Conservation (phyloP, 2,888 invertebrate genomes). For the Diplolepis rosae region DNA sequence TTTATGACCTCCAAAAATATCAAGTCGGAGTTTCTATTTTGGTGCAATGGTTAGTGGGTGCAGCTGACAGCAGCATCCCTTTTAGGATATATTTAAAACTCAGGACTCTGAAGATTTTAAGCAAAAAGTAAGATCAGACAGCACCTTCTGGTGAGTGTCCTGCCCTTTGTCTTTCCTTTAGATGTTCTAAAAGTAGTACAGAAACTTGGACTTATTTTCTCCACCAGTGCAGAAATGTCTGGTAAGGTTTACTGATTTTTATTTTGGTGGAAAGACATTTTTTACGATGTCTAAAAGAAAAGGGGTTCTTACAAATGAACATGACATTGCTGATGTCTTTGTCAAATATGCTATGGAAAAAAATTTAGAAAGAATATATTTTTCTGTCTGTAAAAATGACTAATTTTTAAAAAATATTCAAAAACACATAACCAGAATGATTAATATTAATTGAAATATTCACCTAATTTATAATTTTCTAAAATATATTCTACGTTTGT, state of each 20-base stretch:
- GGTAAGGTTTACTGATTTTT: background rate
- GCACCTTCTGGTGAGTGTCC: conserved; percentile 33
- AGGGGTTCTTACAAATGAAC: background rate
- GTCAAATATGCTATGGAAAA: background rate
- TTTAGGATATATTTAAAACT: conserved; percentile 51
- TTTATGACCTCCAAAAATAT: conserved; percentile 36
- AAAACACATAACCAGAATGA: background rate
- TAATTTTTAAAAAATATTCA: background rate
- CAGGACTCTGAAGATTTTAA: conserved; percentile 40
- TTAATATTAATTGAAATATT: background rate
- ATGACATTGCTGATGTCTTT: background rate
- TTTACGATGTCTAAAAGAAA: background rate
- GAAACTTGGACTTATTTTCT: conserved; percentile 1
- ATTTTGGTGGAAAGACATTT: background rate
- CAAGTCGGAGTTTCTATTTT: conserved; percentile 43
- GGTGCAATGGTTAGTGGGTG: conserved; percentile 46
- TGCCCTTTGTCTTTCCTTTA: background rate
- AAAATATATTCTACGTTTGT: no score
- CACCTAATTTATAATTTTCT: no score
- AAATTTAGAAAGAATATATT: background rate
- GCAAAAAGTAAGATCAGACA: conserved; percentile 15
- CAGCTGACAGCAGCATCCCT: conserved; percentile 47
- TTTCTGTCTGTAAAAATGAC: background rate
- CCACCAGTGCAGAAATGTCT: conserved; percentile 16
- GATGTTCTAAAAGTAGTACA: conserved; percentile 27